phyloP scores from a whole-genome alignment of 2,797 vertebrate genomes.

The Hemitrygon akajei region DNA sequence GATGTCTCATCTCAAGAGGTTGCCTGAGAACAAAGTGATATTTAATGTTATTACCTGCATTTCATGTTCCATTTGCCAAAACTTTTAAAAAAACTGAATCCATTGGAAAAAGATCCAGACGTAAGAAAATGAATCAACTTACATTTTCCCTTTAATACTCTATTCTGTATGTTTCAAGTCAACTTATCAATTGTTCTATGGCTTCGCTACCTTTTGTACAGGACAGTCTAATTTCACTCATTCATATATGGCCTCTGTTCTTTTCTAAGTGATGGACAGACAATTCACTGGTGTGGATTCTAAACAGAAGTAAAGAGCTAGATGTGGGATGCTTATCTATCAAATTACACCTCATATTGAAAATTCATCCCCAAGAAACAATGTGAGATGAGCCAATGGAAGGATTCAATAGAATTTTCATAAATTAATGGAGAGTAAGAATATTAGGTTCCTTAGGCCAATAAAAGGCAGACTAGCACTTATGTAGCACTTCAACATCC shows the following conservation, averaged over 20 bases:
- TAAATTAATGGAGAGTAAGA: too few relatives aligned
- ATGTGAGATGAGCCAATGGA: background rate
- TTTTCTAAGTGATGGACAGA: background rate
- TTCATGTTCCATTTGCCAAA: background rate
- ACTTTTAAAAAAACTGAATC: background rate
- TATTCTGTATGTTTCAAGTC: background rate
- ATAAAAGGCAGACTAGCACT: too few relatives aligned
- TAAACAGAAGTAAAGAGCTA: background rate
- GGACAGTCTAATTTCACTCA: background rate
- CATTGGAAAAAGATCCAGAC: background rate
- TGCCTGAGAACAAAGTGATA: background rate
- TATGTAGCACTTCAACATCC: too few relatives aligned
- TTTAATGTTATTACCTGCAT: background rate
- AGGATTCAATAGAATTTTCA: background rate
- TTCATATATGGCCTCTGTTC: background rate
- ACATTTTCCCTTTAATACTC: background rate
- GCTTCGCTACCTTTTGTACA: background rate
- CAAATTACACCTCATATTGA: background rate
- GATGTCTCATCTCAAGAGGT: background rate
- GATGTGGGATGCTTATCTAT: background rate
- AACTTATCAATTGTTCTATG: background rate
- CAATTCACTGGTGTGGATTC: background rate
- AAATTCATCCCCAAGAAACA: background rate
- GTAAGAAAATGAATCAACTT: background rate
- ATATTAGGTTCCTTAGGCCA: too few relatives aligned